These are phyloP conservation scores for Eucidaris tribuloides DNA, from an alignment of 35 echinoderm and acorn worm species.

Conservation along the genomic window DNA sequence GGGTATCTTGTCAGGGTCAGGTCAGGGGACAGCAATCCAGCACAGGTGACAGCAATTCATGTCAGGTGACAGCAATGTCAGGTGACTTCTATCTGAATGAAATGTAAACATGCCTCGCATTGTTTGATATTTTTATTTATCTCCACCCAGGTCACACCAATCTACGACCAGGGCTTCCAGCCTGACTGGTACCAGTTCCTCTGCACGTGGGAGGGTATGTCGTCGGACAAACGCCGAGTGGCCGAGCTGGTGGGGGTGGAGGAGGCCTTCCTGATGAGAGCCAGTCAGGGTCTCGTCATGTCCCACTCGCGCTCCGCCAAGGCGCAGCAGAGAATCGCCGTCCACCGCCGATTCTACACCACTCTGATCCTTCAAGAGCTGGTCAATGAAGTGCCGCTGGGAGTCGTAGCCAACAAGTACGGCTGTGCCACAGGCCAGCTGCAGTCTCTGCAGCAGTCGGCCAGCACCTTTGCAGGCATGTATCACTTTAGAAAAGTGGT, in stretches of 20 bases:
- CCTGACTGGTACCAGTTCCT: constrained; percentile 98
- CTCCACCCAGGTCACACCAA: constrained; percentile 80
- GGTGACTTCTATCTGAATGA: neutral
- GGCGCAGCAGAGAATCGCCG: constrained; percentile 55
- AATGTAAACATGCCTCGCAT: no score
- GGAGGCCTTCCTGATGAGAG: constrained; percentile 82
- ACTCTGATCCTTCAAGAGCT: constrained; percentile 76
- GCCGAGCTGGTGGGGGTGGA: constrained; percentile 92
- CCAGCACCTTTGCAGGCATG: constrained; percentile 97
- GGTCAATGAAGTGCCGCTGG: constrained; percentile 84
- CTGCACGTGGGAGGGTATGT: constrained; percentile 76
- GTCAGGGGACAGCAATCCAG: no score
- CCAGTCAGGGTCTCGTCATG: constrained; percentile 52
- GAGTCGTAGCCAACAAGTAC: constrained; percentile 72
- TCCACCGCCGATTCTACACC: constrained; percentile 94
- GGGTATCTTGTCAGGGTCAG: no score
- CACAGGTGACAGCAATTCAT: neutral
- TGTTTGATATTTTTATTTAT: no score
- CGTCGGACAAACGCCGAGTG: constrained; percentile 74
- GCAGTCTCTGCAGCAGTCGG: constrained; percentile 89
- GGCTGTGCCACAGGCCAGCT: constrained; percentile 83
- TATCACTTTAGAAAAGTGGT: no score
- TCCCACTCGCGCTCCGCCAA: constrained; percentile 45
- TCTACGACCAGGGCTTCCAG: constrained; percentile 80
- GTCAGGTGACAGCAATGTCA: neutral